Percentiles rank a stretch among this genome's conserved stretches.
These are phyloP conservation scores for Drosophila teissieri DNA, from an alignment of 1,140 invertebrate species.

Conservation along the genomic window DNA sequence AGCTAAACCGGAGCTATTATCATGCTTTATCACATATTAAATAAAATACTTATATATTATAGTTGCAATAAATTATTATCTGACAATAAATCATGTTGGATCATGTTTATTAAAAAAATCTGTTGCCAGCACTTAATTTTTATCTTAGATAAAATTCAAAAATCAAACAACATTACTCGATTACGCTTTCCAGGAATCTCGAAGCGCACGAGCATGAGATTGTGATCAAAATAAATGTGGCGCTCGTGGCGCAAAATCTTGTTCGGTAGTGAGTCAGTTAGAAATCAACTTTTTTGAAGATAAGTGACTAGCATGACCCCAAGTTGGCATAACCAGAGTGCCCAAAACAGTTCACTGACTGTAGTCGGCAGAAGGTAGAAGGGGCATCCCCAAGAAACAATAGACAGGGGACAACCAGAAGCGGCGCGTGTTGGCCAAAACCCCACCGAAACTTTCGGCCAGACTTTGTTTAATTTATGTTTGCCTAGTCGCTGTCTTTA, in stretches of 20 bases:
- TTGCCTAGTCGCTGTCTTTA: constrained; percentile 50
- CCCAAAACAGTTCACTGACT: constrained; percentile 39
- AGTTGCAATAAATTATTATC: constrained; percentile 1
- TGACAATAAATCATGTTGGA: constrained; percentile 14
- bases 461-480: constrained; percentile 65
- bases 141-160: no score
- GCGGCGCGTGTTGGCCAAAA: constrained; percentile 58
- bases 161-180: not conserved
- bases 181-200: constrained; percentile 1
- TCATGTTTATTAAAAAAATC: not conserved
- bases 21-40: no score
- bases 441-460: constrained; percentile 7
- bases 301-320: not conserved
- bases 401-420: constrained; percentile 28
- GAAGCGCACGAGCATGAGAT: constrained; percentile 1
- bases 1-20: constrained; percentile 6
- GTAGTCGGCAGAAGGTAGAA: not conserved
- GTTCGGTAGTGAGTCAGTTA: constrained; percentile 12
- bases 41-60: constrained; percentile 9
- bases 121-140: not conserved
- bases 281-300: constrained; percentile 21
- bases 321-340: constrained; percentile 8
- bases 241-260: constrained; percentile 28
- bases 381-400: constrained; percentile 19
- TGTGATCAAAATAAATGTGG: not conserved